Base-by-base conservation (phyloP, 2,113 vertebrate species). In the Chaetura pelagica region DNA sequence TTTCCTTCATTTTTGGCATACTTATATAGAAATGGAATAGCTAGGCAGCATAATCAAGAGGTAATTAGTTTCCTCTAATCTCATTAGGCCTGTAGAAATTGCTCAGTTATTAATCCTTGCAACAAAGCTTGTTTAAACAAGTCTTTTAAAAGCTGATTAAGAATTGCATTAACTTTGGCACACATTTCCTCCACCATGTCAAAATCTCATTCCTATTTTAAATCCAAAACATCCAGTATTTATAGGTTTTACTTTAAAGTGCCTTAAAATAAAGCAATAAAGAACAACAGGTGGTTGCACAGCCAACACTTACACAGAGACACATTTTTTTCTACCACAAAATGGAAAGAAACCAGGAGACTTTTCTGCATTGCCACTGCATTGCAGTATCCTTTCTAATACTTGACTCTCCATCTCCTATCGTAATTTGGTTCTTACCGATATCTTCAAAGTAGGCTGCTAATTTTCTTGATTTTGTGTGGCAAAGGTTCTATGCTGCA, bases 71-170 rank as follows among this genome's bases (percentile, higher is more conserved):
- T 95, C 74, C 66, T 82, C 74, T 93, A 82, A 90, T 82, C 78
- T 85, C 82, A 93, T 90, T 90, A 94, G 87, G 78, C 49, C 54
- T 66, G 74, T 30, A 84, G 67, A 96, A 94, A 95, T 66, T 76
- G 71, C 81, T 93, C 54, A 93, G 76, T 93, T 94, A 91, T 93
- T 96, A 94, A 93, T 92, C 73, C 73, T 80, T 62, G 59, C 76
- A 94, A 95, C 48, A 96, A 95, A 89, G 59, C 10, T 3, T 46
- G 27, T 95, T 94, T 85, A 94, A 95, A 80, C 54, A 90, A 75
- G 78, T 68, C 66, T 91, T 87, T 82, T 52, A 87, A 87, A 83
- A 93, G 38, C n/a, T 87, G 75, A 79, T 79, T 85, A 91, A 84
- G 40, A 71, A 78, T 14, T 54, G 66, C 71, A 79, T 90, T 90